Conservation (phyloP, 2,888 invertebrate genomes). For the Creontiades dilutus region DNA sequence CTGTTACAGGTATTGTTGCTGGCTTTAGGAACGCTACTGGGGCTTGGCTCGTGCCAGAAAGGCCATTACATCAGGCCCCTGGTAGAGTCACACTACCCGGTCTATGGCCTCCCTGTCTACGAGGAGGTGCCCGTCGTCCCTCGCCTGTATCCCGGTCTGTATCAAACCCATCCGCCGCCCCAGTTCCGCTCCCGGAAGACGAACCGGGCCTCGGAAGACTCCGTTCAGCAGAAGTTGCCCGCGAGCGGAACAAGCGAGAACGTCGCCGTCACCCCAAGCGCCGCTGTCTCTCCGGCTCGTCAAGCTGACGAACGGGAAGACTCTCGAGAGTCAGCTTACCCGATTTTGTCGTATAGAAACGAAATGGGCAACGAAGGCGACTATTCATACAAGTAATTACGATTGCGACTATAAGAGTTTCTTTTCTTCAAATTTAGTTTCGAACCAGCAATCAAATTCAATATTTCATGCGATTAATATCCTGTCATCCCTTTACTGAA, state of each 20-base stretch:
- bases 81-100: conserved; percentile 53
- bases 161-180: conserved; percentile 55
- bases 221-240: background rate
- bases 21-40: background rate
- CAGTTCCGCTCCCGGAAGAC: conserved; percentile 61
- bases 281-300: background rate
- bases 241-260: background rate
- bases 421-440: no score
- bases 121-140: conserved; percentile 65
- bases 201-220: conserved; percentile 33
- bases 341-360: conserved; percentile 74
- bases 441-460: no score
- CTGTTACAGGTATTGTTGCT: conserved; percentile 45
- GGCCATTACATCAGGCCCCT: conserved; percentile 66
- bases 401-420: no score
- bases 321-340: conserved; percentile 42
- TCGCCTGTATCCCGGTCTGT: conserved; percentile 56
- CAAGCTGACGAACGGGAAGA: background rate
- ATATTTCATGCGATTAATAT: no score
- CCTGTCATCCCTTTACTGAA: no score
- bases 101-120: conserved; percentile 62
- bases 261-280: background rate
- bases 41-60: background rate
- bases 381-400: conserved; percentile 75
- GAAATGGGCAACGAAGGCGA: conserved; percentile 75